Conservation (phyloP, 2,888 invertebrate species). For the Spilarctia lutea region DNA sequence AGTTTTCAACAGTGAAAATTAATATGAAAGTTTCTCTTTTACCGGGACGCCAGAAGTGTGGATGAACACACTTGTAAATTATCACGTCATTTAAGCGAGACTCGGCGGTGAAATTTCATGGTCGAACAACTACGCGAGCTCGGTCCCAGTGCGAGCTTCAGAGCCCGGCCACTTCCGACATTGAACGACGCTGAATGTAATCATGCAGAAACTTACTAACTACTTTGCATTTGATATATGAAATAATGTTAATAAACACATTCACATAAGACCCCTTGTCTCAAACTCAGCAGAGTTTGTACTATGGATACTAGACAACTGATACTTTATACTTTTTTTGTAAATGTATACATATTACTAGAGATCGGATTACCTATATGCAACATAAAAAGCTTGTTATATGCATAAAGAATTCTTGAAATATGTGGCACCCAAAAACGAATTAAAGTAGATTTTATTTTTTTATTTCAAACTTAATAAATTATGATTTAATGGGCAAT, state of each 20-base stretch:
- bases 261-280: no score
- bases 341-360: no score
- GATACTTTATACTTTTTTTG: no score
- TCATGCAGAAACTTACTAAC: slow-evolving; percentile 46
- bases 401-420: no score
- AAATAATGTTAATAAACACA: background rate
- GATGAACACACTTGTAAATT: slow-evolving; percentile 69
- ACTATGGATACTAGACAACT: no score
- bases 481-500: no score
- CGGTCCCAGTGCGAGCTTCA: slow-evolving; percentile 43
- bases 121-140: slow-evolving; percentile 55
- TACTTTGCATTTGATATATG: slow-evolving; percentile 28
- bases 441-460: no score
- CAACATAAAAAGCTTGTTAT: no score
- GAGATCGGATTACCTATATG: no score
- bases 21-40: slow-evolving; percentile 58
- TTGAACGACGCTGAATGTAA: slow-evolving; percentile 48
- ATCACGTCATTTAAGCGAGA: slow-evolving; percentile 70
- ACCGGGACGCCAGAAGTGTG: slow-evolving; percentile 55
- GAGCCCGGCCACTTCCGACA: slow-evolving; percentile 44
- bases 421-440: no score
- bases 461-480: no score
- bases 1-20: slow-evolving; percentile 52
- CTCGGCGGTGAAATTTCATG: slow-evolving; percentile 70
- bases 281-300: no score